Evolutionary conservation across 2,797 vertebrate species (phyloP).

Genomic region (Crax fasciolata): DNA sequence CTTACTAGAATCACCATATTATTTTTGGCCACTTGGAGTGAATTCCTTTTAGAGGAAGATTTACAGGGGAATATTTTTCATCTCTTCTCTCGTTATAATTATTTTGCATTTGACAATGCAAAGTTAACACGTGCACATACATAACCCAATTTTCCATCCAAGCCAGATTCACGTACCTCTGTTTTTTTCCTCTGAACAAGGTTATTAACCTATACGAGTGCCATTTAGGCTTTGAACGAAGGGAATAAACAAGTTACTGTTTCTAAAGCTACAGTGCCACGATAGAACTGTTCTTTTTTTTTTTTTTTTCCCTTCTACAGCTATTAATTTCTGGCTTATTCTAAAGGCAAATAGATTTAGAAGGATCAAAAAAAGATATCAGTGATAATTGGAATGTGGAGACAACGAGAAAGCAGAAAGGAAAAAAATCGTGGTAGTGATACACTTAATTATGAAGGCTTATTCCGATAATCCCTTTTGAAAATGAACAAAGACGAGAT

Average conservation of each 20-base stretch:
- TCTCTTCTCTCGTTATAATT: slow-evolving; percentile 11
- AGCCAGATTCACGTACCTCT: not conserved
- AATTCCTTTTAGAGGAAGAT: not conserved
- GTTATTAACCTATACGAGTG: not conserved
- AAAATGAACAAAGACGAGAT: slow-evolving; percentile 81
- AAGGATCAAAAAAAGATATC: slow-evolving; percentile 81
- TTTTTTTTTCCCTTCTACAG: slow-evolving; percentile 37
- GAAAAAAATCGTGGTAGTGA: slow-evolving; percentile 54
- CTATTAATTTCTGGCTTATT: slow-evolving; percentile 78
- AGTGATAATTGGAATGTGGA: slow-evolving; percentile 80
- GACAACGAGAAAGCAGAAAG: slow-evolving; percentile 53
- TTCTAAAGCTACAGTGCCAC: slow-evolving; percentile 44
- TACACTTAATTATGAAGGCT: slow-evolving; percentile 84
- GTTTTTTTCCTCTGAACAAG: not conserved
- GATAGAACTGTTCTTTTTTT: slow-evolving; percentile 4
- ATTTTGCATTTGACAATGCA: not conserved
- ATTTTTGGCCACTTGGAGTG: slow-evolving; percentile 10
- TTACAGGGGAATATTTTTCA: slow-evolving; percentile 19
- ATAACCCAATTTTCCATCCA: slow-evolving; percentile 13
- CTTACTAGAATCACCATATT: not conserved
- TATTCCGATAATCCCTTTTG: slow-evolving; percentile 81
- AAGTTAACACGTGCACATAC: not conserved
- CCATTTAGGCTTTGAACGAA: slow-evolving; percentile 62
- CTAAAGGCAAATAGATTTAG: slow-evolving; percentile 81
- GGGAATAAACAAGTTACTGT: slow-evolving; percentile 52